phyloP scores from a whole-genome alignment of 23 tunicate genomes.

The Phallusia fumigata region DNA sequence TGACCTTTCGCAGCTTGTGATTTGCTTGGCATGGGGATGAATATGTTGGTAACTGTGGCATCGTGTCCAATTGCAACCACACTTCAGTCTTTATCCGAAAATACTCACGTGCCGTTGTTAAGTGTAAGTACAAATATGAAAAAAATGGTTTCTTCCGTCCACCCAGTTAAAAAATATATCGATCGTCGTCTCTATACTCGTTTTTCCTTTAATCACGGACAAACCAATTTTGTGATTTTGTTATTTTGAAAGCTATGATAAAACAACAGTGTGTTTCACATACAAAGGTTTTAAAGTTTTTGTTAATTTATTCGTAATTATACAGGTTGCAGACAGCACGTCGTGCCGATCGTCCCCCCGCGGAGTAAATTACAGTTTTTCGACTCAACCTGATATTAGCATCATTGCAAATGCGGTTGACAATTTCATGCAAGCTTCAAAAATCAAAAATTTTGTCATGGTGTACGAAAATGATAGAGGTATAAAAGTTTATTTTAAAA shows the following conservation, averaged over 20 bases:
- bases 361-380: not conserved
- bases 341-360: not conserved
- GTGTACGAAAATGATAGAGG: not conserved
- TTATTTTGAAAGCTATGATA: too few species aligned
- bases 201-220: too few species aligned
- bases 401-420: not conserved
- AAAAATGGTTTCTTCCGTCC: too few species aligned
- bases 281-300: not conserved
- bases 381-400: not conserved
- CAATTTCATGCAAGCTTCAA: not conserved
- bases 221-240: too few species aligned
- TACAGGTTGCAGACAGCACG: not conserved
- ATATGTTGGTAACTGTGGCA: not conserved
- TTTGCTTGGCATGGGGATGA: constrained; percentile 1
- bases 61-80: not conserved
- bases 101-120: not conserved
- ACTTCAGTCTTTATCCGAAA: not conserved
- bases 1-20: not conserved
- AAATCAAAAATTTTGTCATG: not conserved
- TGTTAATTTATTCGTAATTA: not conserved
- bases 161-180: too few species aligned
- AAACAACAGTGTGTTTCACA: too few species aligned
- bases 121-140: not conserved
- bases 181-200: too few species aligned
- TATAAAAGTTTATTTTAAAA: not conserved